Evolutionary conservation across 2,888 invertebrate species (phyloP).

Genomic region (Epiblema foenella): DNA sequence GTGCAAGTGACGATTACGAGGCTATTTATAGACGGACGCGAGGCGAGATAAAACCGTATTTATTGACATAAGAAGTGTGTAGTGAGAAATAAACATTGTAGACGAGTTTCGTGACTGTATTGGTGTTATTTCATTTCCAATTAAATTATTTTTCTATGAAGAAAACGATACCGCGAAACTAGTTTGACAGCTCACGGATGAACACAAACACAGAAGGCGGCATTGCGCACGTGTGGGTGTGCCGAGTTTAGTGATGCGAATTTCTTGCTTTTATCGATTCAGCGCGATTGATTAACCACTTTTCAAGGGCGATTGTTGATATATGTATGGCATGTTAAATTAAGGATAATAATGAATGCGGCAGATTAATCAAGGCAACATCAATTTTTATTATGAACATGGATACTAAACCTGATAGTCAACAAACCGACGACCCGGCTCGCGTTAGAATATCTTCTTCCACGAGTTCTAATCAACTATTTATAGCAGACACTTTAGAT

Average conservation of each 20-base stretch:
- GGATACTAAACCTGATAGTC: conserved; percentile 61
- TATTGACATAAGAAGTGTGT: conserved; percentile 50
- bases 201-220: conserved; percentile 59
- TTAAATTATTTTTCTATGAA: conserved; percentile 52
- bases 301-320: conserved; percentile 71
- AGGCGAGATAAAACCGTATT: conserved; percentile 67
- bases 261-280: conserved; percentile 81
- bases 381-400: conserved; percentile 52
- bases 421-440: conserved; percentile 53
- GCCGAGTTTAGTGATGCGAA: conserved; percentile 73
- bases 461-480: conserved; percentile 68
- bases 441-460: conserved; percentile 51
- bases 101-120: conserved; percentile 49
- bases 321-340: conserved; percentile 34
- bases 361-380: not conserved
- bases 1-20: conserved; percentile 72
- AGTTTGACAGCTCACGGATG: conserved; percentile 78
- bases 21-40: conserved; percentile 78
- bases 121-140: conserved; percentile 51
- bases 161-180: conserved; percentile 70
- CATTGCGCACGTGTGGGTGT: conserved; percentile 71
- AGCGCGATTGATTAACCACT: conserved; percentile 62
- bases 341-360: conserved; percentile 5
- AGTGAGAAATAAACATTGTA: conserved; percentile 53
- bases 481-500: conserved; percentile 67